phyloP scores from a whole-genome alignment of 2,113 vertebrate genomes.

The Indicator maculatus region DNA sequence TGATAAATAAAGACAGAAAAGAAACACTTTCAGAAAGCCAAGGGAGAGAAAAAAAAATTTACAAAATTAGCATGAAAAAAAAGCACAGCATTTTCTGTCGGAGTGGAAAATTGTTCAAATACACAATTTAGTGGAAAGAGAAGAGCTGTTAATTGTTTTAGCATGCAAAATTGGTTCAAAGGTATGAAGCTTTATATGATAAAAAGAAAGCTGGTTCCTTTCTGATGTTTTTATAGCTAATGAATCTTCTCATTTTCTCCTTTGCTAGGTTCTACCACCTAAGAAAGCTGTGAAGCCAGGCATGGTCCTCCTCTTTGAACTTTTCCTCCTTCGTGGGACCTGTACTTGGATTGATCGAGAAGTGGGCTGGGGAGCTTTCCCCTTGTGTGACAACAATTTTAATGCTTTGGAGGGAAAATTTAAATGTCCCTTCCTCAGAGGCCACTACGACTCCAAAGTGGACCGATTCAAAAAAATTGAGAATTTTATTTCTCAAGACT shows the following conservation, averaged over 20 bases:
- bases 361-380: slow-evolving; percentile 89
- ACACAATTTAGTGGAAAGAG: neutral
- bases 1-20: neutral
- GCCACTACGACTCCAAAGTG: slow-evolving; percentile 76
- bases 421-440: slow-evolving; percentile 87
- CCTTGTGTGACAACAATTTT: slow-evolving; percentile 80
- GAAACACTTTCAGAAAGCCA: neutral
- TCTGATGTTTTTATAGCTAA: neutral
- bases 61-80: neutral
- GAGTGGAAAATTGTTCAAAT: neutral
- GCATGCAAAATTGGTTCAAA: neutral
- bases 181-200: neutral
- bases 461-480: slow-evolving; percentile 87
- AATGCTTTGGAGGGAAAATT: slow-evolving; percentile 85
- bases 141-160: neutral
- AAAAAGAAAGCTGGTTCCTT: neutral
- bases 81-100: neutral
- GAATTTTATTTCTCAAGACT: slow-evolving; percentile 83
- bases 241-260: neutral
- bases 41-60: neutral
- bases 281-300: slow-evolving; percentile 78
- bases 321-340: slow-evolving; percentile 77
- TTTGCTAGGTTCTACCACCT: slow-evolving; percentile 81
- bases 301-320: slow-evolving; percentile 85
- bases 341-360: slow-evolving; percentile 55